Conservation (phyloP, 2,797 vertebrate genomes). For the Helicolenus hilgendorfi region DNA sequence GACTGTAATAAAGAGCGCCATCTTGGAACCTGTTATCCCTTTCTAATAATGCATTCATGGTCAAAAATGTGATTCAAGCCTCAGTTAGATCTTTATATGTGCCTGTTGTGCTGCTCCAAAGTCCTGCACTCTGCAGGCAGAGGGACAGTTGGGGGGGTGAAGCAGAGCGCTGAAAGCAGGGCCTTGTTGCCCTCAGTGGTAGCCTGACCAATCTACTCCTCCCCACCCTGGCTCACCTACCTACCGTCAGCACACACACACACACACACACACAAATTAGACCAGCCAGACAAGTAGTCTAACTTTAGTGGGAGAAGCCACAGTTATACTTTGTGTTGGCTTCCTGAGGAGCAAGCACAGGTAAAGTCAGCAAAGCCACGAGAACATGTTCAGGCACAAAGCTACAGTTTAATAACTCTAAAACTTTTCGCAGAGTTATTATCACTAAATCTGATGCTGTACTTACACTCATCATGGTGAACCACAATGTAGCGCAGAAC, state of each 20-base stretch:
- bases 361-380: slow-evolving; percentile 38
- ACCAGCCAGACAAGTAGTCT: slow-evolving; percentile 55
- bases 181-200: slow-evolving; percentile 76
- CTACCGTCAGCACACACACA: slow-evolving; percentile 30
- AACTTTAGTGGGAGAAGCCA: slow-evolving; percentile 67
- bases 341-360: slow-evolving; percentile 30
- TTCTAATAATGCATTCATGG: slow-evolving; percentile 6
- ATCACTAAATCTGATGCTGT: slow-evolving; percentile 57
- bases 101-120: slow-evolving; percentile 38
- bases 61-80: not conserved
- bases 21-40: not conserved
- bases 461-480: slow-evolving; percentile 40
- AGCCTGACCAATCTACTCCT: slow-evolving; percentile 59
- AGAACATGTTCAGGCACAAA: slow-evolving; percentile 68
- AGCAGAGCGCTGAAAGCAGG: slow-evolving; percentile 70
- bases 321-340: slow-evolving; percentile 56
- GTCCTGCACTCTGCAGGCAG: slow-evolving; percentile 19
- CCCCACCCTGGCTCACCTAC: slow-evolving; percentile 56
- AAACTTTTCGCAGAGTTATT: slow-evolving; percentile 39
- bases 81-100: slow-evolving; percentile 4
- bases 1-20: not conserved
- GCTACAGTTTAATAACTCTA: slow-evolving; percentile 54
- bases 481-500: slow-evolving; percentile 18
- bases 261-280: slow-evolving; percentile 20
- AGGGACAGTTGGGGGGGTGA: slow-evolving; percentile 28